Percentiles rank a stretch among this genome's conserved stretches.
Evolutionary conservation across 2,797 vertebrate genomes (phyloP).

Genomic region (Lacerta viridis): DNA sequence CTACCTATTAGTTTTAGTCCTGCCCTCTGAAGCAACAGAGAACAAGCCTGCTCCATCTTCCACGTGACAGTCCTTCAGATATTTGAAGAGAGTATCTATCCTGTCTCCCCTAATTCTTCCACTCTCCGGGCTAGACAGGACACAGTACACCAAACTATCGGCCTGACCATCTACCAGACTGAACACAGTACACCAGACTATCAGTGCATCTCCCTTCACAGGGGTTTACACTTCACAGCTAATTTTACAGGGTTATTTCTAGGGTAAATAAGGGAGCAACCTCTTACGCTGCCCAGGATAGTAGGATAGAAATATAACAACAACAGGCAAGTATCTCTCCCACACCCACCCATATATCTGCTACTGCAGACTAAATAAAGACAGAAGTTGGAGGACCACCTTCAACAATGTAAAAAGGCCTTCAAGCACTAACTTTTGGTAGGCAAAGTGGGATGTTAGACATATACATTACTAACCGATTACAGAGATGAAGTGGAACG

Average conservation of each 20-base stretch:
- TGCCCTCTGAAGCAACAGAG: not conserved
- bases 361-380: not conserved
- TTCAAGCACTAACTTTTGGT: not conserved
- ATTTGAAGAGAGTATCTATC: no score
- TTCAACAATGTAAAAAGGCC: not conserved
- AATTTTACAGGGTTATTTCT: not conserved
- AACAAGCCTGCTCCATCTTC: no score
- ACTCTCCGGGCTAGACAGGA: no score
- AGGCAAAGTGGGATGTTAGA: not conserved
- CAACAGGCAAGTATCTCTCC: not conserved
- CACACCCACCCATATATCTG: no score
- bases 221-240: no score
- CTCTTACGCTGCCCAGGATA: not conserved
- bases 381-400: not conserved
- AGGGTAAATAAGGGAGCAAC: not conserved
- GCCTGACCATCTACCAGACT: no score
- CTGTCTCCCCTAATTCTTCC: no score
- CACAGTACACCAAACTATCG: no score
- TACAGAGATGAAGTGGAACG: no score
- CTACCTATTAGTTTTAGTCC: not conserved
- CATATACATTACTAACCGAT: not conserved
- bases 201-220: no score
- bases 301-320: not conserved
- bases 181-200: no score
- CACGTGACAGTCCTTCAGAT: no score